Evolutionary conservation across 2,113 vertebrate genomes (phyloP), one percentile per base, ranked within the genome.

Genomic region (Caloenas nicobarica): DNA sequence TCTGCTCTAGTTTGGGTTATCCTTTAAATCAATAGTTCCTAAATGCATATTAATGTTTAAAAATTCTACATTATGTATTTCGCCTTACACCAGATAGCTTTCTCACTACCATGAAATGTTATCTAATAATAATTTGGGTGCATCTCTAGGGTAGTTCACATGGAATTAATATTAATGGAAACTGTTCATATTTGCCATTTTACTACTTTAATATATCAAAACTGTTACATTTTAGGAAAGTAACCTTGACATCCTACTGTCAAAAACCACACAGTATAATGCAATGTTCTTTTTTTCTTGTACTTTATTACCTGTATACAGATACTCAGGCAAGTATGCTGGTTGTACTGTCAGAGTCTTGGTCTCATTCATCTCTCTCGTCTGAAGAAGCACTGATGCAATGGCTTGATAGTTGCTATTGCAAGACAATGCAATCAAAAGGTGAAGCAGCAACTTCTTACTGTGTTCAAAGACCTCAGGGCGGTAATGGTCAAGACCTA

Each of bases 391-490:
- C 62, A 99, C 99, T 13, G 99, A 99, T 12, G 99, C 99, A 58
- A 99, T 99, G 61, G 99, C 97, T 91, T 99, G 99, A 93, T 99
- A 99, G 96, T 98, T 99, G 97, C 99, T 99, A 93, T 99, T 99
- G 96, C 99, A 99, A 87, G 99, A 99, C 2, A 99, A 98, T 2
- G 98, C 98, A 54, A 99, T 99, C 95, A 99, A 97, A 92, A 99
- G 98, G 93, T 99, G 99, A 60, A 99, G 99, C 16, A 99, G 98
- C 82, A 99, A 97, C 56, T 99, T 99, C 93, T 99, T 99, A 98
- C 99, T 99, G 97, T 99, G 99, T 95, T 99, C 99, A 94, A 99
- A 99, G 86, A 99, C 99, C 97, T 99, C 99, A 2, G 99, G 99
- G 40, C 99, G 98, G 95, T 99, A 99, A 97, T 99, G 99, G 97